phyloP scores from a whole-genome alignment of 2,113 vertebrate genomes.

The Oreochromis tanganicae region DNA sequence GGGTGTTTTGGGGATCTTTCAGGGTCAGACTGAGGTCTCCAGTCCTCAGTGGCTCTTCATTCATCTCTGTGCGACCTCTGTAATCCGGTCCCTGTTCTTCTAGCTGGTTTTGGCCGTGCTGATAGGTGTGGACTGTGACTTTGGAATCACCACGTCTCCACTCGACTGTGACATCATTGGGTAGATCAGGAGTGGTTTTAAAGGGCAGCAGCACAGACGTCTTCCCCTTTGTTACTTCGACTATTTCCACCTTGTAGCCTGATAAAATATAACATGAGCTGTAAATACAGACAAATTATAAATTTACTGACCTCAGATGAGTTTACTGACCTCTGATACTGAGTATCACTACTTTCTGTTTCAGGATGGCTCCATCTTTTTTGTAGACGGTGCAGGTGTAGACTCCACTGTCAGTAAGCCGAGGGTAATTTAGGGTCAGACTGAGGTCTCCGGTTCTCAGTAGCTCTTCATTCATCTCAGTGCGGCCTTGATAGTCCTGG shows the following conservation, averaged over 20 bases:
- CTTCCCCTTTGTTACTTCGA: background rate
- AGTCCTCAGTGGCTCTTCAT: background rate
- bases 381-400: too few species aligned
- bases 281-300: background rate
- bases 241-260: background rate
- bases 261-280: background rate
- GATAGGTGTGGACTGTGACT: fast-evolving
- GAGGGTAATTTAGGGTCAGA: too few species aligned
- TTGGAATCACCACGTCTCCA: fast-evolving
- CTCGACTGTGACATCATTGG: fast-evolving
- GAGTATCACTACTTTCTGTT: too few species aligned
- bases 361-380: too few species aligned
- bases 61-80: background rate
- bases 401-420: too few species aligned
- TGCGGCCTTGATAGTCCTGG: too few species aligned
- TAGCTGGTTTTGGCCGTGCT: fast-evolving
- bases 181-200: background rate
- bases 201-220: background rate
- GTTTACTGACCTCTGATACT: too few species aligned
- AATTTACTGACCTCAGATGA: background rate
- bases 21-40: background rate
- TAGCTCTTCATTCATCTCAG: too few species aligned
- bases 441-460: too few species aligned
- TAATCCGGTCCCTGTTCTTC: background rate
- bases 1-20: fast-evolving